Base-by-base conservation (phyloP, 2,797 vertebrate species). In the Distichodus sexfasciatus region DNA sequence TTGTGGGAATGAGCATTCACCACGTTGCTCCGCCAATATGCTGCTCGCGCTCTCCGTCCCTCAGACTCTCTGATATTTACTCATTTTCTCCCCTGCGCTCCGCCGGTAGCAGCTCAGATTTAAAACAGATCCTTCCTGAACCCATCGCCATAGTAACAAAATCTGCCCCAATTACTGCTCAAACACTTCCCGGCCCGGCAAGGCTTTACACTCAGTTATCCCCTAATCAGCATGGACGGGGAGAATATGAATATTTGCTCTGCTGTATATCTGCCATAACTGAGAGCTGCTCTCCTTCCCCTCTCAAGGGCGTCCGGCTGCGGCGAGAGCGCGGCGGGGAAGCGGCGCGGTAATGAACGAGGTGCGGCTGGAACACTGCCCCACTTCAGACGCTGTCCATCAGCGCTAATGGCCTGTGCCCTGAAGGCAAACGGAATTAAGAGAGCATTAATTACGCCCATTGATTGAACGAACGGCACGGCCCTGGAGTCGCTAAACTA, bases 371-470 rank as follows among this genome's bases (percentile, higher is more conserved):
- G 69, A 76, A 64, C 48, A 50, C 57, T 47, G 31, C 55, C 38
- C 55, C 38, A 23, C 51, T 54, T 21, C 54, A 15, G 23, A 74
- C 68, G 60, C 77, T 75, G 65, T 74, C 68, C 46, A 71, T 78
- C 72, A 72, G 41, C 35, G 35, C 47, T 75, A 80, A 82, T 66
- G 66, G 69, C 57, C 51, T 72, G 54, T 72, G 78, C 48, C 64
- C 64, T 76, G 68, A 71, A 72, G 62, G 71, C 64, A 77, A 79
- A 73, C 14, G 17, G 69, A 76, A 76, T 81, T 76, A 79, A 73
- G 67, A 48, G 66, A 43, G 54, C 29, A 74, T 75, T 75, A 78
- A 79, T 77, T 74, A 77, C 59, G 9, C 38, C 60, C 65, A 75
- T 71, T 71, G 62, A 69, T 71, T 72, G 69, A 78, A 72, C 43